These are phyloP conservation scores for Brachymystax lenok DNA, from an alignment of 2,797 vertebrate genomes.

Conservation along the genomic window DNA sequence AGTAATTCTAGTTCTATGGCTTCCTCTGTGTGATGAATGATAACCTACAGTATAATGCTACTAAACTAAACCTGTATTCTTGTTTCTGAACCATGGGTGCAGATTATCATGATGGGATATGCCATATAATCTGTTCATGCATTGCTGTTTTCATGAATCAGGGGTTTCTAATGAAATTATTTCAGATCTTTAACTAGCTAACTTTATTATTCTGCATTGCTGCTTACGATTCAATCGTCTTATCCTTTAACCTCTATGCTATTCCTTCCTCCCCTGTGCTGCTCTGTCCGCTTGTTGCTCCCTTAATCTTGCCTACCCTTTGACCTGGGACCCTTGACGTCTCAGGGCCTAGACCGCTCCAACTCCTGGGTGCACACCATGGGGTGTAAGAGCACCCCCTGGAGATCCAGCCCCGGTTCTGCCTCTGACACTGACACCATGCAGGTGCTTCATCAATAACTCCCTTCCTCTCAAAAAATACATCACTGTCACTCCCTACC, in stretches of 20 bases:
- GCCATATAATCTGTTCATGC: conserved; percentile 7
- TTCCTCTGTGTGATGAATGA: conserved; percentile 47
- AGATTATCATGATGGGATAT: conserved; percentile 43
- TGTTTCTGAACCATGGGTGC: conserved; percentile 29
- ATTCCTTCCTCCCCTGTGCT: conserved; percentile 70
- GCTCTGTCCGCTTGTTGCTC: conserved; percentile 21
- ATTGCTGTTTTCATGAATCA: conserved; percentile 17
- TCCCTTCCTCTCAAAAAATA: conserved; percentile 33
- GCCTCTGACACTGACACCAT: conserved; percentile 94
- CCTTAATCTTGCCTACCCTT: conserved; percentile 72
- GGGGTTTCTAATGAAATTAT: conserved; percentile 23
- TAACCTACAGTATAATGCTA: conserved; percentile 30
- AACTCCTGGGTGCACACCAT: conserved; percentile 99
- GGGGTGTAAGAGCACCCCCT: conserved; percentile 97
- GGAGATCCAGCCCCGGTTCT: conserved; percentile 97
- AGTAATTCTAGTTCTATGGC: not conserved
- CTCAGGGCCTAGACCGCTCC: conserved; percentile 99
- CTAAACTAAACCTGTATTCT: conserved; percentile 52
- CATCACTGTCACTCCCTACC: conserved; percentile 15
- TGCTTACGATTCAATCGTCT: conserved; percentile 36
- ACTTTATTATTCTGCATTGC: conserved; percentile 28
- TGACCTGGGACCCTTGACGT: conserved; percentile 74
- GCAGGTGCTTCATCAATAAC: conserved; percentile 88
- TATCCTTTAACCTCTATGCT: conserved; percentile 76
- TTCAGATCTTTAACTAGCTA: conserved; percentile 41